Conservation (phyloP, 2,113 vertebrate species). For the Alligator mississippiensis region DNA sequence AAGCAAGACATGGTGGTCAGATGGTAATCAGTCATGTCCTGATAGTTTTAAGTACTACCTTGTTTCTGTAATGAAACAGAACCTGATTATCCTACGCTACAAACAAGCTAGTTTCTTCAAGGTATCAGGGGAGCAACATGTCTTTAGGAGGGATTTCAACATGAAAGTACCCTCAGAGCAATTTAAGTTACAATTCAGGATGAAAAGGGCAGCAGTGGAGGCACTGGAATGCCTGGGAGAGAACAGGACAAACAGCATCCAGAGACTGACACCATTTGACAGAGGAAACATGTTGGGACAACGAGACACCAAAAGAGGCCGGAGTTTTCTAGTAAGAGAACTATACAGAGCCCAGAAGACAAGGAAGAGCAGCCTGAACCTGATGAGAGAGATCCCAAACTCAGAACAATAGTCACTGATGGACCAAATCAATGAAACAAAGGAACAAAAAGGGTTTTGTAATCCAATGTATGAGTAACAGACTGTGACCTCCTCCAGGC, state of each 20-base stretch:
- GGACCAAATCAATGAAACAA: neutral
- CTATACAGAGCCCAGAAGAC: neutral
- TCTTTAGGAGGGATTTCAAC: neutral
- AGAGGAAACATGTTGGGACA: neutral
- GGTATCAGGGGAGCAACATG: neutral
- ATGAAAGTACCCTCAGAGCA: neutral
- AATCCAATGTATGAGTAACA: neutral
- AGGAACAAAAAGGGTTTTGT: neutral
- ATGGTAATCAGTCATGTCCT: neutral
- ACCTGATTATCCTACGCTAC: neutral
- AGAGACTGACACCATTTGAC: neutral
- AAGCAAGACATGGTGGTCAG: neutral
- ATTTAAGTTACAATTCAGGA: neutral
- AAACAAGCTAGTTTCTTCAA: neutral
- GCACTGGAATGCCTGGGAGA: neutral
- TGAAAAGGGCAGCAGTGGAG: neutral
- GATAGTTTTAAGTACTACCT: neutral
- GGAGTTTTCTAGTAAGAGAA: neutral
- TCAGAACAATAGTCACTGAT: neutral
- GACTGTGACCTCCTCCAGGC: neutral
- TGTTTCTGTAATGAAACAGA: neutral
- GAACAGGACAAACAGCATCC: rapidly evolving
- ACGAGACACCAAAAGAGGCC: neutral
- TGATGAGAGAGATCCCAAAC: neutral
- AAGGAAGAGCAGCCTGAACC: neutral